Evolutionary conservation across 2,113 vertebrate genomes (phyloP).

Genomic region (Boulengeromyrus knoepffleri): DNA sequence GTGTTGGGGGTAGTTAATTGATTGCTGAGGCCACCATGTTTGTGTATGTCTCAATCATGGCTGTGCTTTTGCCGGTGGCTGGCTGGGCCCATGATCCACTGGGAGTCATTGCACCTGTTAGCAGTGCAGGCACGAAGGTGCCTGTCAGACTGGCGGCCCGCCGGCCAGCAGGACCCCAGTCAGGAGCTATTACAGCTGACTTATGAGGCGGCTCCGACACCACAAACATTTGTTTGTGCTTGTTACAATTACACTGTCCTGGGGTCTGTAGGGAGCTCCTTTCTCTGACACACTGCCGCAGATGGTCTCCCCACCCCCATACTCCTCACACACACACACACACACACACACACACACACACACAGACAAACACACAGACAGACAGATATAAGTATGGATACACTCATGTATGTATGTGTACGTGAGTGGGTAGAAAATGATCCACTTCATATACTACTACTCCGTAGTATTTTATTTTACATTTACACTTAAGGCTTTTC

Average conservation of each 20-base stretch:
- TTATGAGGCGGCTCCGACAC: conserved; percentile 16
- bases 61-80: not conserved
- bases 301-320: not conserved
- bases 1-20: conserved; percentile 8
- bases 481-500: not conserved
- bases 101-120: conserved; percentile 15
- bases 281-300: not conserved
- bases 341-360: too few species aligned
- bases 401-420: not conserved
- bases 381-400: not conserved
- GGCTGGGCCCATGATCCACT: not conserved
- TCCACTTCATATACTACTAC: conserved; percentile 16
- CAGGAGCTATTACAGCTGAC: conserved; percentile 27
- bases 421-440: conserved; percentile 10
- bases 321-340: not conserved
- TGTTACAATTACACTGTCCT: conserved; percentile 21
- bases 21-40: not conserved
- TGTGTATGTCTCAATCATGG: conserved; percentile 6
- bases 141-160: conserved; percentile 14
- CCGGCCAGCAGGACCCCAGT: conserved; percentile 5
- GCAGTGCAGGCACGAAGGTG: conserved; percentile 17
- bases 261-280: conserved; percentile 9
- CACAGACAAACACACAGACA: too few species aligned
- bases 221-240: conserved; percentile 27
- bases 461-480: conserved; percentile 19